Evolutionary conservation across 2,113 vertebrate genomes (phyloP).

Genomic region (Bothrops jararaca): DNA sequence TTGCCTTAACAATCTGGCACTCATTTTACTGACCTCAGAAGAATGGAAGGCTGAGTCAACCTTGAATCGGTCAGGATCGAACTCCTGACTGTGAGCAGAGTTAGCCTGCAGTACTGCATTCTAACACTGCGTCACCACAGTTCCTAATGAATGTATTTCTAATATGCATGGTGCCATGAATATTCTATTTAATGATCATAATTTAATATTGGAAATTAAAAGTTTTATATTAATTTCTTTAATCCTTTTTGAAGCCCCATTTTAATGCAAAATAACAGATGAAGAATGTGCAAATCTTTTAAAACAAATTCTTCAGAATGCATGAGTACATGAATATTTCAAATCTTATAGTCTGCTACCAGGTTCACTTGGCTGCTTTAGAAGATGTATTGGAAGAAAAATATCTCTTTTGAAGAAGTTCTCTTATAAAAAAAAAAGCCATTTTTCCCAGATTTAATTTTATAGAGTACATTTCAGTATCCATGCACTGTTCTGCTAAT

Average conservation of each 20-base stretch:
- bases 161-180: constrained; percentile 9
- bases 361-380: not conserved
- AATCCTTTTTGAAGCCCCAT: not conserved
- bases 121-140: not conserved
- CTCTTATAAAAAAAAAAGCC: not conserved
- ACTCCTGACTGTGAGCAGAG: not conserved
- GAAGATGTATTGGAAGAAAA: not conserved
- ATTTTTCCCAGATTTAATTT: not conserved
- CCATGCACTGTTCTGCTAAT: not conserved
- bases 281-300: not conserved
- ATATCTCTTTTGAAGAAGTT: not conserved
- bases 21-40: not conserved
- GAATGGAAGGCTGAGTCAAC: not conserved
- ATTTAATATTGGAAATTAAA: constrained; percentile 11
- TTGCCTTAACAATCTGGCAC: not conserved
- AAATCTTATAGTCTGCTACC: not conserved
- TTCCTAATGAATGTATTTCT: constrained; percentile 34
- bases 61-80: not conserved
- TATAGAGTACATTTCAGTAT: not conserved
- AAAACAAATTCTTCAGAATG: not conserved
- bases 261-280: not conserved
- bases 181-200: not conserved
- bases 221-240: not conserved
- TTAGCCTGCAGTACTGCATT: not conserved
- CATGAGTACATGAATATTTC: not conserved